Conservation (phyloP, 2,888 invertebrate species). For the Patella caerulea region DNA sequence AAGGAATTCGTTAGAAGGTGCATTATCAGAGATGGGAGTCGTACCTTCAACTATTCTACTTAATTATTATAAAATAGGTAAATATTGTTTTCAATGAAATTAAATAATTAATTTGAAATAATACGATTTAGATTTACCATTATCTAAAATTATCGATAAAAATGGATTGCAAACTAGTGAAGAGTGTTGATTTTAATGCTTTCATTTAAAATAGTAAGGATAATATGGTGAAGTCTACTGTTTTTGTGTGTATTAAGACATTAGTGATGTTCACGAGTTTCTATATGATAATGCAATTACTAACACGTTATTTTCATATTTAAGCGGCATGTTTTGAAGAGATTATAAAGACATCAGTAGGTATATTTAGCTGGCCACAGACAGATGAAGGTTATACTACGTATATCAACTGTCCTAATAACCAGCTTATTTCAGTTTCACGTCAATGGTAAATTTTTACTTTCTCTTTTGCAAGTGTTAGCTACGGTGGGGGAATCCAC, state of each 20-base stretch:
- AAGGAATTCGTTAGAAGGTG: not conserved
- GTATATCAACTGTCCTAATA: conserved; percentile 21
- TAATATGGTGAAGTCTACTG: too few species aligned
- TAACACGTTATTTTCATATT: too few species aligned
- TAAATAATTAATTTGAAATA: too few species aligned
- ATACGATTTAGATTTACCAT: too few species aligned
- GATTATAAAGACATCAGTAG: conserved; percentile 1
- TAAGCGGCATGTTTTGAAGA: not conserved
- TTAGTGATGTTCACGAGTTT: too few species aligned
- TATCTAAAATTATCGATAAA: too few species aligned
- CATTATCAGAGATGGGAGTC: not conserved
- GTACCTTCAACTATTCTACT: not conserved
- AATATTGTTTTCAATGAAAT: not conserved
- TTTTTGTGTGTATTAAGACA: too few species aligned
- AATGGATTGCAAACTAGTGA: too few species aligned
- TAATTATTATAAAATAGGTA: not conserved
- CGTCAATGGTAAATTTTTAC: conserved; percentile 22
- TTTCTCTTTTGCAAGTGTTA: not conserved
- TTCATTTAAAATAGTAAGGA: too few species aligned
- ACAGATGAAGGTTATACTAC: conserved; percentile 16
- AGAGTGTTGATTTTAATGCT: too few species aligned
- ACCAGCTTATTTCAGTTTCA: conserved; percentile 17
- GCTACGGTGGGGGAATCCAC: too few species aligned
- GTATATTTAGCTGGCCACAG: conserved; percentile 26
- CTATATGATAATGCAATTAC: too few species aligned